Conservation (phyloP, 2,888 invertebrate species). For the Yponomeuta sedellus region DNA sequence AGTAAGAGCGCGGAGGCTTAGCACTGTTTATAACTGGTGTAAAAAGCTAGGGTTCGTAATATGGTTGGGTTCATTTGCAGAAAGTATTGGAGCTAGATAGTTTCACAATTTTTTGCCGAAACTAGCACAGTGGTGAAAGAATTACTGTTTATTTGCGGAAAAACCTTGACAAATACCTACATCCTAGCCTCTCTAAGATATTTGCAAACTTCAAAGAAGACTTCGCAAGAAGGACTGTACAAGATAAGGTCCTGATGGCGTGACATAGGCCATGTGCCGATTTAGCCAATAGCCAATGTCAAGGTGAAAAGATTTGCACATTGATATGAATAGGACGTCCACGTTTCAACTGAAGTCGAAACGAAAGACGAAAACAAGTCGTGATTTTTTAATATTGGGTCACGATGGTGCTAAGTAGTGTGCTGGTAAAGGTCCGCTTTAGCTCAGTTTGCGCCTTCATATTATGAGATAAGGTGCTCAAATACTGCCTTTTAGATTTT, state of each 20-base stretch:
- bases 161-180: too few relatives aligned
- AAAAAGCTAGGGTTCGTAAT: background rate
- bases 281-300: background rate
- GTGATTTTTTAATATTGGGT: conserved; percentile 37
- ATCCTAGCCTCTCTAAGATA: too few relatives aligned
- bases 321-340: conserved; percentile 34
- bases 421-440: conserved; percentile 12
- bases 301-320: conserved; percentile 32
- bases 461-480: too few relatives aligned
- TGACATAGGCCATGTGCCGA: background rate
- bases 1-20: background rate
- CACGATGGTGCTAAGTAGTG: conserved; percentile 36
- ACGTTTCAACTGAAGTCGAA: conserved; percentile 30
- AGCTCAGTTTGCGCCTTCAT: too few relatives aligned
- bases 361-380: conserved; percentile 38
- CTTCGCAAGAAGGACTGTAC: background rate
- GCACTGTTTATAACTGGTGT: background rate
- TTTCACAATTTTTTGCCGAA: too few relatives aligned
- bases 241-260: conserved; percentile 6
- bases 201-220: background rate
- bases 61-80: too few relatives aligned
- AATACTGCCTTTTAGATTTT: too few relatives aligned
- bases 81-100: too few relatives aligned
- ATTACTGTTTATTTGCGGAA: too few relatives aligned
- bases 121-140: too few relatives aligned